Evolutionary conservation across 2,888 invertebrate genomes (phyloP).

Genomic region (Drosophila rubida): DNA sequence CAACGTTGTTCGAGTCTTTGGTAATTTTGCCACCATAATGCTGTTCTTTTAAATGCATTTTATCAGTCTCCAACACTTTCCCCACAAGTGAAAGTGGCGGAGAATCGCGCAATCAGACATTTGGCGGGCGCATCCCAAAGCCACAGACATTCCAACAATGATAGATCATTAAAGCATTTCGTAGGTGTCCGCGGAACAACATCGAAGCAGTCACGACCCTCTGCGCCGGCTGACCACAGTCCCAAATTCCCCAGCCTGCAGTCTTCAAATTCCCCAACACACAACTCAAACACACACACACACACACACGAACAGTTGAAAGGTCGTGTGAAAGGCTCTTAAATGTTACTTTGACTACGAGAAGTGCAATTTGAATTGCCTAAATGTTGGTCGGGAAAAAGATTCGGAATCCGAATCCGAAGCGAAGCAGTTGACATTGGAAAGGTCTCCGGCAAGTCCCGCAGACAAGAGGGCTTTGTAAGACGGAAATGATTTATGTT

Average conservation of each 20-base stretch:
- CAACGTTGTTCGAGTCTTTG: slow-evolving; percentile 26
- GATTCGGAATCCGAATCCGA: not conserved
- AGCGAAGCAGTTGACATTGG: slow-evolving; percentile 10
- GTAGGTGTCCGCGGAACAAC: slow-evolving; percentile 45
- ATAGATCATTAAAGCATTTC: slow-evolving; percentile 70
- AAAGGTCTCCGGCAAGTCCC: not conserved
- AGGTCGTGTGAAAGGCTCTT: slow-evolving; percentile 68
- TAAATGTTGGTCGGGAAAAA: slow-evolving; percentile 3
- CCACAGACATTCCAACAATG: slow-evolving; percentile 60
- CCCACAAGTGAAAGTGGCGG: slow-evolving; percentile 46
- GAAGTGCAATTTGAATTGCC: slow-evolving; percentile 41
- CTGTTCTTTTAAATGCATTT: not conserved
- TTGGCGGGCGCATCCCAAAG: slow-evolving; percentile 33
- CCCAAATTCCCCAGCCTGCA: slow-evolving; percentile 1
- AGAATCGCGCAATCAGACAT: slow-evolving; percentile 38
- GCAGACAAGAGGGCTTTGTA: slow-evolving; percentile 10
- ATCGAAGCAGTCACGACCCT: slow-evolving; percentile 44
- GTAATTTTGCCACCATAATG: slow-evolving; percentile 28
- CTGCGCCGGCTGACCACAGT: slow-evolving; percentile 28
- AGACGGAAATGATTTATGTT: slow-evolving; percentile 51
- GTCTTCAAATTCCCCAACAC: not conserved
- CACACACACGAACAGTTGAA: slow-evolving; percentile 55
- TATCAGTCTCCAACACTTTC: slow-evolving; percentile 42
- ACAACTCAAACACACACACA: not conserved
- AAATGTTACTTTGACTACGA: slow-evolving; percentile 35